Base-by-base conservation (phyloP, 2,888 invertebrate genomes). In the Portevinia maculata region DNA sequence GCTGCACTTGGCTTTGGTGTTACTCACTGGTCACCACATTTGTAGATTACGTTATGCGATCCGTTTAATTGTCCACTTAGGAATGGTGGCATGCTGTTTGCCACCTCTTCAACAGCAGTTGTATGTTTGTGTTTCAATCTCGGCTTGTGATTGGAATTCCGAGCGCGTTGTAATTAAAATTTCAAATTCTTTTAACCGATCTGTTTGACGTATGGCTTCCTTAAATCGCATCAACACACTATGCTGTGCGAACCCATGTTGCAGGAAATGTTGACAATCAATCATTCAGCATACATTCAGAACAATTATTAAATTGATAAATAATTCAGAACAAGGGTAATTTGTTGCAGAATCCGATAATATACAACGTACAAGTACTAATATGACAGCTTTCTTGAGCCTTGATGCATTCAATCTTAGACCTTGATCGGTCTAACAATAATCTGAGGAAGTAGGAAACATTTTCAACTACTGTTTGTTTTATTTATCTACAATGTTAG, bases 1-100 rank as follows among this genome's bases (percentile, higher is more conserved):
- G 67, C 52, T 83, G 71, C 78, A 83, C 83, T 78, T 83, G 78
- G 83, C 83, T 78, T 78, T 78, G 71, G 71, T 44, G 46, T 78
- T 73, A 83, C 55, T 83, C 78, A 73, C 65, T 44, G 53, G 17
- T 32, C 24, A 19, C 32, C 34, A 11, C 24, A 50, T 50, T 46
- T 46, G 39, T 11, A 55, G 55, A 67, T 17, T 55, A 60, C 53
- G 39, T 55, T 37, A 17, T 21, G n/a, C 57, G 39, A 70, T 62
- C 41, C 37, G 39, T 48, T 39, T 64, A 65, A 74, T 69, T 76
- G 76, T 74, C 57, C 74, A 59, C 57, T 65, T 55, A 53, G 50
- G 65, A 65, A 21, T 41, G 60, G 39, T 32, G 37, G 37, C 24
- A 41, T 55, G 46, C 13, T 17, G 44, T 24, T 21, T 11, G 24